Percentiles rank a stretch among this genome's conserved stretches.
Evolutionary conservation across 2,888 invertebrate species (phyloP).

Genomic region (Alcis repandata): DNA sequence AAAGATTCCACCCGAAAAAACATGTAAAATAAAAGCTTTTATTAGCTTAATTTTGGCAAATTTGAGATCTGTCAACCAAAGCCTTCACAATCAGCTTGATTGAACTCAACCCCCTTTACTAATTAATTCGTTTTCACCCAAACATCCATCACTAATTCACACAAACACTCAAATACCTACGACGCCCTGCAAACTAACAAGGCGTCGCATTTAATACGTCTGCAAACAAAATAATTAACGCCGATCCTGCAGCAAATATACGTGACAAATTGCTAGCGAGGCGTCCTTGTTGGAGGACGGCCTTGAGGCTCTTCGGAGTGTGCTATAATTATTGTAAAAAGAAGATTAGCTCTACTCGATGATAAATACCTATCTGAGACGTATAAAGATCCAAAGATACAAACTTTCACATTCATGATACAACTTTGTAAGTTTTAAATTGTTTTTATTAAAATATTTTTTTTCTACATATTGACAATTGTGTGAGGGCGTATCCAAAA

Average conservation of each 20-base stretch:
- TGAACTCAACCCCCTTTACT: neutral
- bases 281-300: constrained; percentile 20
- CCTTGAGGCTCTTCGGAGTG: constrained; percentile 7
- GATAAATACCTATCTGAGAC: too few relatives aligned
- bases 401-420: too few relatives aligned
- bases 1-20: too few relatives aligned
- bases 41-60: too few relatives aligned
- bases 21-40: too few relatives aligned
- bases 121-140: constrained; percentile 2
- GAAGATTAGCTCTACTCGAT: too few relatives aligned
- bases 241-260: constrained; percentile 36
- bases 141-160: constrained; percentile 13
- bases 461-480: too few relatives aligned
- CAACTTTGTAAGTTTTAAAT: too few relatives aligned
- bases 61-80: too few relatives aligned
- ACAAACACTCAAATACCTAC: neutral
- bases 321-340: neutral
- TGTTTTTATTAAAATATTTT: too few relatives aligned
- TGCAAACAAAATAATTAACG: constrained; percentile 38
- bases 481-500: too few relatives aligned
- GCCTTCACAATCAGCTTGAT: neutral
- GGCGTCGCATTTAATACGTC: constrained; percentile 33
- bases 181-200: constrained; percentile 15
- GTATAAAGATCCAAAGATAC: too few relatives aligned
- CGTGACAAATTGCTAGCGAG: constrained; percentile 37